phyloP scores from a whole-genome alignment of 2,113 vertebrate genomes.

The Maccullochella peelii region DNA sequence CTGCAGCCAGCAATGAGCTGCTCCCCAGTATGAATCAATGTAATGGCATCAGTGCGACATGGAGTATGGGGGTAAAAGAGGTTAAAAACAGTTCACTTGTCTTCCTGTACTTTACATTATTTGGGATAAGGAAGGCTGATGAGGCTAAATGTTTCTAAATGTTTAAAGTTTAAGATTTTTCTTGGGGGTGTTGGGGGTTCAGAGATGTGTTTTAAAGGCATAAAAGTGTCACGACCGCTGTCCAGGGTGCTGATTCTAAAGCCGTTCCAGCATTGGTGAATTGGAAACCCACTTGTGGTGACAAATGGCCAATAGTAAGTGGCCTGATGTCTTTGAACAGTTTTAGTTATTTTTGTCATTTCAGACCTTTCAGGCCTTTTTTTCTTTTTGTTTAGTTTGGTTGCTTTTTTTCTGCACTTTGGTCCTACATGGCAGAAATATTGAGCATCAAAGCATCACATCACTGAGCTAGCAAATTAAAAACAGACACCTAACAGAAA shows the following conservation, averaged over 20 bases:
- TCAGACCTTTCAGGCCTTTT: background rate
- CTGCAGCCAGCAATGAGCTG: constrained; percentile 34
- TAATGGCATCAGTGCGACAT: constrained; percentile 38
- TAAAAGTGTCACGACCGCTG: background rate
- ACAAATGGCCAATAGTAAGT: no score
- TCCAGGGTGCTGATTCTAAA: background rate
- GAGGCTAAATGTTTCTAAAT: background rate
- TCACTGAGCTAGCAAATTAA: background rate
- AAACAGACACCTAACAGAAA: background rate
- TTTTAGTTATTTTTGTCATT: background rate
- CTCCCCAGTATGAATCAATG: constrained; percentile 43
- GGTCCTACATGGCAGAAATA: background rate
- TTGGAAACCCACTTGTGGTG: background rate
- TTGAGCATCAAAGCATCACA: background rate
- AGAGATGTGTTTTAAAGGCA: background rate
- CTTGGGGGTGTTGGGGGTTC: no score
- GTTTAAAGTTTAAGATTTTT: background rate
- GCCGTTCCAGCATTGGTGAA: background rate
- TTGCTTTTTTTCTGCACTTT: background rate
- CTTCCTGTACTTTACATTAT: background rate
- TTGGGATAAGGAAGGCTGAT: background rate
- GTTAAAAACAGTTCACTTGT: background rate
- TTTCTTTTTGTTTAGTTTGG: background rate
- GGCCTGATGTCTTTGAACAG: background rate
- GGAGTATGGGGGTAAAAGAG: constrained; percentile 2